Evolutionary conservation across 2,888 invertebrate species (phyloP), one percentile per base, ranked within the genome.

Genomic region (Chrysolina haemoptera): DNA sequence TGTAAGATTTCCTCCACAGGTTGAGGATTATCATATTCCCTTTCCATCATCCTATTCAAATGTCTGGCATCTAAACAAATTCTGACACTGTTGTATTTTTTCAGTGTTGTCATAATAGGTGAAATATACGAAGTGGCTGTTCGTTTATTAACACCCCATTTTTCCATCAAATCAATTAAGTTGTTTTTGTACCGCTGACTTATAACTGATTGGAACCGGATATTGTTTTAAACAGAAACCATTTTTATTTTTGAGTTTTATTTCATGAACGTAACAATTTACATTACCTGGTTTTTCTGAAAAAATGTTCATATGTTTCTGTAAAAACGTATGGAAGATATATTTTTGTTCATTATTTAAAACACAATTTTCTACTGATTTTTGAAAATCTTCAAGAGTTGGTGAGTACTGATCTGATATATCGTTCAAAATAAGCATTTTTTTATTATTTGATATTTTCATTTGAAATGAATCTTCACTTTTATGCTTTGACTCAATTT

Each of bases 1-100:
- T 40, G 50, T 14, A 77, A 20, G 14, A 78, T 75, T 14, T 76
- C 78, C n/a, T 78, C 76, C 12, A 70, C 70, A 8, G 68, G 68
- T 12, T 20, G 59, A 27, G 78, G 75, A 46, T 62, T 41, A 20
- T 77, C 80, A 62, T 76, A 48, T 22, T 79, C 69, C 18, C 66
- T 69, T 18, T 66, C 62, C 72, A 75, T 77, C 18, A 62, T 40
- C 11, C 18, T 48, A 63, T 81, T 81, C 6, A 81, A 27, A 27
- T 27, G 27, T 27, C 27, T 27, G 16, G 77, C 77, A 64, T 79
- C 76, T 43, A 79, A 68, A 64, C 80, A 80, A 14, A 78, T 50
- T 11, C 79, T 62, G 5, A 78, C 76, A 14, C 53, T 35, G 10
- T 64, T 68, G 63, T 76, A 75, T 46, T 74, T 71, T 55, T 80